Evolutionary conservation across 2,888 invertebrate species (phyloP).

Genomic region (Anagyrus pseudococci): DNA sequence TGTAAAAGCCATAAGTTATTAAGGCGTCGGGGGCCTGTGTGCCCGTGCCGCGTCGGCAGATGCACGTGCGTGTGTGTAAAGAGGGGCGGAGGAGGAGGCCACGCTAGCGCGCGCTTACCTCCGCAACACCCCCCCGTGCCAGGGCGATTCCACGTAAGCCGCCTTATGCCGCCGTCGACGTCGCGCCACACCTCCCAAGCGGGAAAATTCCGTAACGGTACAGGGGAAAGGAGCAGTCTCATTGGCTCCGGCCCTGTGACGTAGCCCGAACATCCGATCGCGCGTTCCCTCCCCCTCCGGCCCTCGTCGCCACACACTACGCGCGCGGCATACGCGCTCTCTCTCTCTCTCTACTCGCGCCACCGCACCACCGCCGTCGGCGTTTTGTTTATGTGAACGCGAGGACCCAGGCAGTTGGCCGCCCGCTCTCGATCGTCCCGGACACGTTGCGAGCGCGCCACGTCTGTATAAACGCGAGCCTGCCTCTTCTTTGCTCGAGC

Average conservation of each 20-base stretch:
- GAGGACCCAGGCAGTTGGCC: no score
- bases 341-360: slow-evolving; percentile 23
- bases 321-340: slow-evolving; percentile 29
- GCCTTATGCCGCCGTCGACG: no score
- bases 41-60: neutral
- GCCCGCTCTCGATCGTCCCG: no score
- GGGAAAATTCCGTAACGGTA: slow-evolving; percentile 41
- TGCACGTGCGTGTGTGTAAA: no score
- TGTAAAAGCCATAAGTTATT: no score
- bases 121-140: neutral
- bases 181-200: no score
- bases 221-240: slow-evolving; percentile 20
- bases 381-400: no score
- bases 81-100: no score
- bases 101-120: neutral
- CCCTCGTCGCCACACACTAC: neutral
- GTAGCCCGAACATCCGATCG: slow-evolving; percentile 38
- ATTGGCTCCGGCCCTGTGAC: slow-evolving; percentile 31
- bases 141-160: neutral
- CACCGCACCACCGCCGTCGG: neutral
- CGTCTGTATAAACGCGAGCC: no score
- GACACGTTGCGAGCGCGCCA: no score
- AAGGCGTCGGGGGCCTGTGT: no score
- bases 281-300: slow-evolving; percentile 6
- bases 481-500: no score